Evolutionary conservation across 2,797 vertebrate species (phyloP), one percentile per base, ranked within the genome.

Genomic region (Leptodactylus fallax): DNA sequence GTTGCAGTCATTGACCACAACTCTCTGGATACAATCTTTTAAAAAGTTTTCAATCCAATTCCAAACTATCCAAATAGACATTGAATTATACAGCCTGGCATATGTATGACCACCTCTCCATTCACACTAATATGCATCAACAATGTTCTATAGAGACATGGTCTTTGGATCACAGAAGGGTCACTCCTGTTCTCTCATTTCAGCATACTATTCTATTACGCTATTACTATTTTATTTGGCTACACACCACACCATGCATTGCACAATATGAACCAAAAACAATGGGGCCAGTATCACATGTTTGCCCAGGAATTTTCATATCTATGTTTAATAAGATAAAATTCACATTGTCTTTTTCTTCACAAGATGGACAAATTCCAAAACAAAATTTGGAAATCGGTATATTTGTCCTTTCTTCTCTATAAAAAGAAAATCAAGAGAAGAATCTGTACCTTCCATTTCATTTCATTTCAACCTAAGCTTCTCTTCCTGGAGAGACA

Each of bases 321-420:
- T 87, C 87, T 87, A n/a, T 79, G 13, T 77, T 78, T 79, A 84
- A 87, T 79, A 79, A 58, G 87, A 84, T 84, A 79, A 84, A 84
- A 87, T 3, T n/a, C 51, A 47, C 61, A 87, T 79, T 79, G 51
- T 67, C 27, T 83, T 56, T 87, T 79, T 87, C 23, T 71, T 84
- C 51, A 60, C 49, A 63, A 79, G 55, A 36, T 87, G 87, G 81
- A 87, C 36, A 17, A 14, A 25, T 23, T 83, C 87, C 87, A 87
- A 87, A 23, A 25, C 36, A 78, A 83, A 71, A 87, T 87, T 36
- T 87, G 45, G 36, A 82, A 61, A 19, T 78, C 7, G 19, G 19
- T 55, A 12, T 79, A 51, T 58, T 84, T 78, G 27, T 58, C 76
- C 87, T 51, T 65, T 78, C 25, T n/a, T 27, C 60, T 25, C 4